A percentile compares a stretch with the other conserved stretches of the same genome.
Evolutionary conservation across 2,113 vertebrate species (phyloP).

Genomic region (Atlantisia rogersi): DNA sequence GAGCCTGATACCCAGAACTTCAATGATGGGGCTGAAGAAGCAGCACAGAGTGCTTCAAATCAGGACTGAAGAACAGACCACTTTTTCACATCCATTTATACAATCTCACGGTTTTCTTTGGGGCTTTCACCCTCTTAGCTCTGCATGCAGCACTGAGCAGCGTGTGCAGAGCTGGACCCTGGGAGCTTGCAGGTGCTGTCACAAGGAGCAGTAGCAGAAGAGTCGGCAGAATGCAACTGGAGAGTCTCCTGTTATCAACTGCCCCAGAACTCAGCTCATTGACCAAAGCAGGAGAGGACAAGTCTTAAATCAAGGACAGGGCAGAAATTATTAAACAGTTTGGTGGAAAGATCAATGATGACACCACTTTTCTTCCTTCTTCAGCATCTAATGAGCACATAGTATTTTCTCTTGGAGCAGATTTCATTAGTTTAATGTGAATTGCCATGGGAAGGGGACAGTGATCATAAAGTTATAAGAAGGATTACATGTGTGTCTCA

Average conservation of each 20-base stretch:
- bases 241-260: neutral
- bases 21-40: neutral
- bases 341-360: neutral
- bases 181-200: neutral
- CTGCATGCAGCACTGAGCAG: neutral
- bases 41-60: neutral
- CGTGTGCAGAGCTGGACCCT: fast-evolving
- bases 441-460: neutral
- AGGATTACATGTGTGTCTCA: neutral
- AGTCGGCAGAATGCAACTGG: neutral
- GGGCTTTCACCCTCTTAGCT: neutral
- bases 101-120: neutral
- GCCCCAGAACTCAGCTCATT: neutral
- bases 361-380: neutral
- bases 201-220: neutral
- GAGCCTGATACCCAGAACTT: neutral
- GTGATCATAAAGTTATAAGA: neutral
- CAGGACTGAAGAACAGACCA: neutral
- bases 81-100: neutral
- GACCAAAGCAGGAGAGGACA: neutral
- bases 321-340: neutral
- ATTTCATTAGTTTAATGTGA: neutral
- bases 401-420: neutral
- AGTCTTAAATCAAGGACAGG: neutral
- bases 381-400: neutral